Evolutionary conservation across 2,888 invertebrate species (phyloP).

Genomic region (Noctuana brunneofusca): DNA sequence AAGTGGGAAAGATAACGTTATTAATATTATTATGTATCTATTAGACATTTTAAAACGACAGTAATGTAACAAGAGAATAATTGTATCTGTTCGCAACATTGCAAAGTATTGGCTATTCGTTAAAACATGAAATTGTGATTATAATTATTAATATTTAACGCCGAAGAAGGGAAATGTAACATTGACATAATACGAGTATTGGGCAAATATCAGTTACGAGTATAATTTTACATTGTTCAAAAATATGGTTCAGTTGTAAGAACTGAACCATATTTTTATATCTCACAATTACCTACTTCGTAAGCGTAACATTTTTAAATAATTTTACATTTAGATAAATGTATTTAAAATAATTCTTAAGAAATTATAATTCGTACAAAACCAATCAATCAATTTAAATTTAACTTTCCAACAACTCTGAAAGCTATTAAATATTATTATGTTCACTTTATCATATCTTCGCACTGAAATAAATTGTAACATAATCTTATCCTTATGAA

Average conservation of each 20-base stretch:
- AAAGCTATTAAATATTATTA: too few relatives aligned
- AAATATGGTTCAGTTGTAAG: too few relatives aligned
- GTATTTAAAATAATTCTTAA: too few relatives aligned
- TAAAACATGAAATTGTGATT: background rate
- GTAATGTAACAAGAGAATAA: constrained; percentile 26
- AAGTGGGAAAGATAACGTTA: constrained; percentile 7
- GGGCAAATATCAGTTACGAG: constrained; percentile 14
- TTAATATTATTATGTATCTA: constrained; percentile 6
- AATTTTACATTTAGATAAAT: too few relatives aligned
- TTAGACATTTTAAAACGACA: constrained; percentile 21
- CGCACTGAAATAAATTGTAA: too few relatives aligned
- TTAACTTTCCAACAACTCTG: too few relatives aligned
- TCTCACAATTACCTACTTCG: too few relatives aligned
- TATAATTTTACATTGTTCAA: background rate
- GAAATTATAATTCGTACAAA: too few relatives aligned
- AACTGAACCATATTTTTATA: too few relatives aligned
- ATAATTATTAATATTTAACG: constrained; percentile 12
- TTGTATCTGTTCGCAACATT: constrained; percentile 9
- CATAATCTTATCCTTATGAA: background rate
- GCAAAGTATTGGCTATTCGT: constrained; percentile 13
- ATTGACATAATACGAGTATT: constrained; percentile 20
- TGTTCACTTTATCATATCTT: too few relatives aligned
- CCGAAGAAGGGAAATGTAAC: constrained; percentile 15
- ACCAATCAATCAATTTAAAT: too few relatives aligned
- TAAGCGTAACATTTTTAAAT: too few relatives aligned